phyloP scores from a whole-genome alignment of 2,797 vertebrate species.

The Morelia viridis region DNA sequence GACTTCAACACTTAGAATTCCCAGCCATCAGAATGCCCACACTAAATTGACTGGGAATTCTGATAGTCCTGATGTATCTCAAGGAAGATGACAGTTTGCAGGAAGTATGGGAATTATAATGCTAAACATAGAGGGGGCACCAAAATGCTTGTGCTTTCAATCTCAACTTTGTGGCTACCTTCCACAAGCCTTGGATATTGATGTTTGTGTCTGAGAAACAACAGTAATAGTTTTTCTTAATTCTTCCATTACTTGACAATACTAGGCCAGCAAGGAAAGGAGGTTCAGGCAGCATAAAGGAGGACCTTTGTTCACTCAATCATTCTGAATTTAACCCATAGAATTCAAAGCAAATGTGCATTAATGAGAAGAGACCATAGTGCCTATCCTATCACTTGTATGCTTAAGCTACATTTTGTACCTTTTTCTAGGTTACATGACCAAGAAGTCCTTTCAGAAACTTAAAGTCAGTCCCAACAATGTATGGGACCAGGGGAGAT shows the following conservation, averaged over 20 bases:
- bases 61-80: neutral
- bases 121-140: neutral
- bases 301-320: neutral
- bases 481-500: neutral
- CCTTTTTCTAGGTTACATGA: neutral
- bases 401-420: neutral
- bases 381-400: neutral
- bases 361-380: neutral
- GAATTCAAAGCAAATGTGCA: neutral
- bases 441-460: neutral
- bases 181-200: neutral
- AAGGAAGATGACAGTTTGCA: neutral
- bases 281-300: neutral
- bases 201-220: neutral
- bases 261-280: neutral
- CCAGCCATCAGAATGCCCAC: neutral
- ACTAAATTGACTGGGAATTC: neutral
- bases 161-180: neutral
- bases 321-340: neutral
- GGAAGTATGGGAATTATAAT: neutral
- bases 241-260: neutral
- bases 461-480: neutral
- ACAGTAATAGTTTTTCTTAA: neutral
- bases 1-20: neutral
- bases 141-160: neutral